phyloP scores from a whole-genome alignment of 2,797 vertebrate species.

The Xiphorhynchus erythropygius region DNA sequence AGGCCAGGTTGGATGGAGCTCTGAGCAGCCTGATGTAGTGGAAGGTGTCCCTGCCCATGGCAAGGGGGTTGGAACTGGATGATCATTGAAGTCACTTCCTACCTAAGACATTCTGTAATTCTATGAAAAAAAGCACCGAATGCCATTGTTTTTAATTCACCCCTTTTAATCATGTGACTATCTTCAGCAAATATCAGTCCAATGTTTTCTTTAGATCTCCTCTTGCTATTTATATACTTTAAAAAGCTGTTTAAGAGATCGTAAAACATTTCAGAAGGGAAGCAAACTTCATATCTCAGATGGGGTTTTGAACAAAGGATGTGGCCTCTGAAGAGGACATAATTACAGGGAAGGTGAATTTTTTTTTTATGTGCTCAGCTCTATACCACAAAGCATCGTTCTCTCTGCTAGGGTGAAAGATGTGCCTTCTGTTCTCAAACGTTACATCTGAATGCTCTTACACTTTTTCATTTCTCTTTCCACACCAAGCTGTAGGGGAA shows the following conservation, averaged over 20 bases:
- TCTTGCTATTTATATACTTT: not conserved
- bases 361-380: not conserved
- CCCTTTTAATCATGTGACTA: not conserved
- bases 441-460: not conserved
- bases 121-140: not conserved
- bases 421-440: accelerated
- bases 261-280: not conserved
- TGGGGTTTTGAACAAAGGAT: not conserved
- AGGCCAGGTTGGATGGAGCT: not conserved
- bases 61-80: not conserved
- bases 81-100: not conserved
- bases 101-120: not conserved
- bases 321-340: not conserved
- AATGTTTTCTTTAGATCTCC: not conserved
- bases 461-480: not conserved
- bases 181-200: not conserved
- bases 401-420: not conserved
- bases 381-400: not conserved
- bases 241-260: not conserved
- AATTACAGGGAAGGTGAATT: not conserved
- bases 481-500: not conserved
- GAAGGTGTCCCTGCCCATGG: not conserved
- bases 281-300: not conserved
- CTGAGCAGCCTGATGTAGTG: not conserved
- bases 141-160: not conserved